phyloP scores from a whole-genome alignment of 2,797 vertebrate genomes.

The Emys orbicularis region DNA sequence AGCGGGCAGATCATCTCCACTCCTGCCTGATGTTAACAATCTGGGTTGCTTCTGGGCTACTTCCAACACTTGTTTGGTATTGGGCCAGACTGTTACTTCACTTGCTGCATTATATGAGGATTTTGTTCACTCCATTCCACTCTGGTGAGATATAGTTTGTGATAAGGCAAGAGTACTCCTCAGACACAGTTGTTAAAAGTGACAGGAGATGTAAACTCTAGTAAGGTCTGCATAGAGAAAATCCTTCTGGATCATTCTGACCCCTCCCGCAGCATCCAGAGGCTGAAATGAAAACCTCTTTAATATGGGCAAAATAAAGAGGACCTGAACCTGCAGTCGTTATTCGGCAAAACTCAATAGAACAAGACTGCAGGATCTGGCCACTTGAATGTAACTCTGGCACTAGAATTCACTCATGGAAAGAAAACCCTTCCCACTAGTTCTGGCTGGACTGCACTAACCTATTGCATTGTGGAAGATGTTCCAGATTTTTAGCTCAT shows the following conservation, averaged over 20 bases:
- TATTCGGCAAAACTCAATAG: neutral
- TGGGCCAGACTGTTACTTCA: conserved; percentile 28
- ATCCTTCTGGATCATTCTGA: neutral
- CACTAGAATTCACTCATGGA: neutral
- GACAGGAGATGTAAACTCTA: neutral
- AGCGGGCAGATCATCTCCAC: neutral
- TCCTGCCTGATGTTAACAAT: neutral
- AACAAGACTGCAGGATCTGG: neutral
- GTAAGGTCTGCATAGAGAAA: neutral
- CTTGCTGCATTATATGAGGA: neutral
- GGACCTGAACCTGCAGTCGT: neutral
- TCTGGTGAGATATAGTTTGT: neutral
- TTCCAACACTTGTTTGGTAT: neutral
- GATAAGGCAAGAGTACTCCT: neutral
- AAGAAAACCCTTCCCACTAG: conserved; percentile 7
- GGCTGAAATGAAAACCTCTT: neutral
- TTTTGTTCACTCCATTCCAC: neutral
- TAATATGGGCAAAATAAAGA: neutral
- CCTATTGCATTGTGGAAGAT: neutral
- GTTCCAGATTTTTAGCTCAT: conserved; percentile 12
- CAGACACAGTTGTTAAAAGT: neutral
- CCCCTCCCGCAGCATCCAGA: neutral
- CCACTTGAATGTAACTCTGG: neutral
- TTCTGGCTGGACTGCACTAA: neutral
- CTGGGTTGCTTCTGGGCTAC: neutral